phyloP scores from a whole-genome alignment of 2,888 invertebrate species.

The Barypeithes pellucidus region DNA sequence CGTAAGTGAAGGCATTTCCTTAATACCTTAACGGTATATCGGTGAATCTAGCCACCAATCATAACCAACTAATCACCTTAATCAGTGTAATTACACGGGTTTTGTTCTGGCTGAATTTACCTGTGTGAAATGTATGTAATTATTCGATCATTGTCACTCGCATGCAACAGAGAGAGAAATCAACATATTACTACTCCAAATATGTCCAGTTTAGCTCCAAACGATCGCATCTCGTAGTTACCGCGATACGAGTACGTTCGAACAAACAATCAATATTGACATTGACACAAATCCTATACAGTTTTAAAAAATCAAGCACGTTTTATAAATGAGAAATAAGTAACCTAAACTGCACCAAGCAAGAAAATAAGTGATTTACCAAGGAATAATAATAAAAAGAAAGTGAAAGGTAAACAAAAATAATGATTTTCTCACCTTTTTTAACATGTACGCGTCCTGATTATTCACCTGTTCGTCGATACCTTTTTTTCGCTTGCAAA shows the following conservation, averaged over 20 bases:
- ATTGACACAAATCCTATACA: constrained; percentile 19
- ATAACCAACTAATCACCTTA: too few relatives aligned
- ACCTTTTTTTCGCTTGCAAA: constrained; percentile 39
- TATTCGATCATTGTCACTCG: too few relatives aligned
- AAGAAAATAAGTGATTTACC: not conserved
- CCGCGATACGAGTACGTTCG: not conserved
- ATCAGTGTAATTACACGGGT: too few relatives aligned
- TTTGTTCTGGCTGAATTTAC: too few relatives aligned
- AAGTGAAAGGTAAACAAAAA: constrained; percentile 10
- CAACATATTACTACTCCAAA: not conserved
- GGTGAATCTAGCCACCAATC: too few relatives aligned
- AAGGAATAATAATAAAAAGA: not conserved
- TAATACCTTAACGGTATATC: not conserved
- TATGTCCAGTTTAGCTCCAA: not conserved
- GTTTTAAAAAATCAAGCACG: not conserved
- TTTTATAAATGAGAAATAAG: not conserved
- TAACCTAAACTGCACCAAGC: not conserved
- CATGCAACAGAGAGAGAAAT: not conserved
- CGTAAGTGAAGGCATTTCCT: not conserved
- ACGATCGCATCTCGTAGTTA: not conserved
- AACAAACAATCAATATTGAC: constrained; percentile 32
- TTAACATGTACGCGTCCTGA: constrained; percentile 19
- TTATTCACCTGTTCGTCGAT: constrained; percentile 29
- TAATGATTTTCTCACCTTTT: constrained; percentile 34
- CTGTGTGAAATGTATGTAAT: too few relatives aligned